phyloP scores from a whole-genome alignment of 2,888 invertebrate species.

The Phalera bucephala region DNA sequence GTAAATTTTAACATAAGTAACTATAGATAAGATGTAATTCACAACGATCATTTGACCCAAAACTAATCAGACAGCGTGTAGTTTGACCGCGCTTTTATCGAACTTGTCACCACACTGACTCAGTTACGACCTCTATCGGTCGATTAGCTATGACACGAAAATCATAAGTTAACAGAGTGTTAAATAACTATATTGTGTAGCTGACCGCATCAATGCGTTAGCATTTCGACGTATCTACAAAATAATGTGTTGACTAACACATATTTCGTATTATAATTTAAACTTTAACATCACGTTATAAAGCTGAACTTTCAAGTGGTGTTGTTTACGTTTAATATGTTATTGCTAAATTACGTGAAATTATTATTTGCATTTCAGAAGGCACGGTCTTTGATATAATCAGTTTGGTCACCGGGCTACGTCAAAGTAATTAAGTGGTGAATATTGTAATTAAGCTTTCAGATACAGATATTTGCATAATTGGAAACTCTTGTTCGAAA shows the following conservation, averaged over 20 bases:
- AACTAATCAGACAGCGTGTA: not conserved
- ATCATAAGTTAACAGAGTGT: not conserved
- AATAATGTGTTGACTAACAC: too few relatives aligned
- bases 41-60: conserved; percentile 5
- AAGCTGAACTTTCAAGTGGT: too few relatives aligned
- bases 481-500: conserved; percentile 3
- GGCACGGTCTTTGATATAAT: conserved; percentile 31
- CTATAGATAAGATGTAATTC: conserved; percentile 3
- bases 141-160: not conserved
- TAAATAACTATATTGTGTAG: conserved; percentile 15
- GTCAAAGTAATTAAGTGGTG: conserved; percentile 25
- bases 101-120: not conserved
- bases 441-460: conserved; percentile 12
- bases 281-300: too few relatives aligned
- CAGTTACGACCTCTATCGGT: not conserved
- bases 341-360: too few relatives aligned
- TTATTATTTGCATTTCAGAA: conserved; percentile 49
- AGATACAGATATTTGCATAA: conserved; percentile 18
- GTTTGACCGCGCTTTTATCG: conserved; percentile 1
- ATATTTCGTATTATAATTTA: too few relatives aligned
- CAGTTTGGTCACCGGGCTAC: conserved; percentile 23
- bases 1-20: not conserved
- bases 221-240: too few relatives aligned
- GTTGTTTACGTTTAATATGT: too few relatives aligned
- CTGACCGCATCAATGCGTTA: conserved; percentile 12